Percentiles rank a stretch among this genome's conserved stretches.
Evolutionary conservation across 2,797 vertebrate genomes (phyloP).

Genomic region (Lagocephalus sceleratus): DNA sequence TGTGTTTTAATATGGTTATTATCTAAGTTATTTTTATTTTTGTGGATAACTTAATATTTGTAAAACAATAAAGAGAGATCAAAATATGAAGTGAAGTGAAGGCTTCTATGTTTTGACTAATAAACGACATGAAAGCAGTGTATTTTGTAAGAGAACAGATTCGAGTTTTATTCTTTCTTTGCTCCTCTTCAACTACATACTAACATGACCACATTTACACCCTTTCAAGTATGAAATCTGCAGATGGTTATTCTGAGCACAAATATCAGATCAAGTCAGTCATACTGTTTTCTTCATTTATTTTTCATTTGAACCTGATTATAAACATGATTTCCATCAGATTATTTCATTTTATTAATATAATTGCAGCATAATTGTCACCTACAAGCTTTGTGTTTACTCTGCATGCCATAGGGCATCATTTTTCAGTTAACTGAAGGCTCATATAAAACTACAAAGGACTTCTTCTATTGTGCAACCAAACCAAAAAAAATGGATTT

Average conservation of each 20-base stretch:
- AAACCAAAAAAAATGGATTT: not conserved
- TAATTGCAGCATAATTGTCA: too few species aligned
- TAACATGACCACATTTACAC: too few species aligned
- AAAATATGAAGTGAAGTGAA: slow-evolving; percentile 47
- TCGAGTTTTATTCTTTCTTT: slow-evolving; percentile 18
- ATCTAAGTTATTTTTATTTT: slow-evolving; percentile 86
- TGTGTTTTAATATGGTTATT: slow-evolving; percentile 76
- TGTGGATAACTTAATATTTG: slow-evolving; percentile 86
- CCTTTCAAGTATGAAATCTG: too few species aligned
- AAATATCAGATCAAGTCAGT: too few species aligned
- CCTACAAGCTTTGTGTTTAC: too few species aligned
- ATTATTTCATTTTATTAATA: too few species aligned
- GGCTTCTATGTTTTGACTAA: slow-evolving; percentile 64
- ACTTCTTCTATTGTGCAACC: not conserved
- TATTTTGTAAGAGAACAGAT: slow-evolving; percentile 24
- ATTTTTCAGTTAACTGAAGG: not conserved
- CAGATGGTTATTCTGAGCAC: too few species aligned
- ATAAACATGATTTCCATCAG: too few species aligned
- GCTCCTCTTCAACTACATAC: not conserved
- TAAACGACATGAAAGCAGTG: slow-evolving; percentile 48
- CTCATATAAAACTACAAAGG: not conserved
- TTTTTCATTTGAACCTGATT: too few species aligned
- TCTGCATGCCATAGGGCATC: not conserved
- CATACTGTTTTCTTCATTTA: too few species aligned
- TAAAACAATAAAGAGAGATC: slow-evolving; percentile 76